These are phyloP conservation scores for Notospermus geniculatus DNA, from an alignment of 1,140 invertebrate genomes.

Conservation along the genomic window DNA sequence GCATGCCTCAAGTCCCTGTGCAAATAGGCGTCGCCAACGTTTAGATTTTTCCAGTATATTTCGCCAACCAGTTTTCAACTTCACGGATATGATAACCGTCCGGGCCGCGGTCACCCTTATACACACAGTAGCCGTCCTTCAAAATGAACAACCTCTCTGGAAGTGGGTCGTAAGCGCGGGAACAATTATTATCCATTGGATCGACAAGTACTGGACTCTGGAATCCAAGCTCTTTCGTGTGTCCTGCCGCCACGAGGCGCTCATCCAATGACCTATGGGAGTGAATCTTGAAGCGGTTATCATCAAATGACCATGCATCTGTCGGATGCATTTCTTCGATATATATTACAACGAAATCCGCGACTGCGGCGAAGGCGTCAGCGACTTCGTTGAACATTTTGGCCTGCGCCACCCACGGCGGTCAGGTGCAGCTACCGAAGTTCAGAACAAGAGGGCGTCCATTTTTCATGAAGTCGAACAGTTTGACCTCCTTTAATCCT, in stretches of 20 bases:
- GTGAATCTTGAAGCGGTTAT: constrained; percentile 17
- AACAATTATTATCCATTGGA: constrained; percentile 26
- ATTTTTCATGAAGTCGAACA: constrained; percentile 12
- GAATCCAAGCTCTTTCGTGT: constrained; percentile 7
- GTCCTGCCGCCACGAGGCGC: constrained; percentile 29
- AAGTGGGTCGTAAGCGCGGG: constrained; percentile 26
- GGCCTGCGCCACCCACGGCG: constrained; percentile 22
- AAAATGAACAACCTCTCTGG: constrained; percentile 37
- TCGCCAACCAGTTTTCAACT: constrained; percentile 31
- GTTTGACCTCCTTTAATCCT: neutral
- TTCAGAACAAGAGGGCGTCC: constrained; percentile 20
- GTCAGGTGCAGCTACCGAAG: constrained; percentile 26
- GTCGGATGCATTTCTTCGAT: constrained; percentile 22
- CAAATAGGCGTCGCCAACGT: too few species aligned
- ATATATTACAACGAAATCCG: constrained; percentile 22
- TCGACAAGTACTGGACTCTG: constrained; percentile 30
- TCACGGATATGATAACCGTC: constrained; percentile 26
- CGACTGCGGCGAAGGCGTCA: constrained; percentile 6
- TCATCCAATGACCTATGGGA: constrained; percentile 28
- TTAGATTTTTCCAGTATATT: too few species aligned
- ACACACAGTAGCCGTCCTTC: constrained; percentile 26
- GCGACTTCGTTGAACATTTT: constrained; percentile 13
- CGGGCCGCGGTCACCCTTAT: constrained; percentile 32
- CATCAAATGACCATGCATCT: constrained; percentile 18
- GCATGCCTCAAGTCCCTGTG: too few species aligned